Conservation (phyloP, 2,113 vertebrate species). For the Nibea albiflora region DNA sequence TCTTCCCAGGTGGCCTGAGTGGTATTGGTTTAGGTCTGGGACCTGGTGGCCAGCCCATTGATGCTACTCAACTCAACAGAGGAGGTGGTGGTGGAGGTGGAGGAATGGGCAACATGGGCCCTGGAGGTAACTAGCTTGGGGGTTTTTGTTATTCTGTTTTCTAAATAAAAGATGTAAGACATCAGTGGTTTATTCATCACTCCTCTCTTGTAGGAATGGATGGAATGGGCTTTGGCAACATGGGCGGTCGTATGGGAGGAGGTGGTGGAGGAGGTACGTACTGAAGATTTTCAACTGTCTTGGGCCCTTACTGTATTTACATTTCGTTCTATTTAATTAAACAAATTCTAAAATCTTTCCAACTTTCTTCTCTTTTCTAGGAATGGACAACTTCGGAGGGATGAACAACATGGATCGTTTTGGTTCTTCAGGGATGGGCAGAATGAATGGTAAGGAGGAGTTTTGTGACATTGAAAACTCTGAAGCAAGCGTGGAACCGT, state of each 20-base stretch:
- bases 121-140: conserved; percentile 86
- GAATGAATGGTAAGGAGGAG: conserved; percentile 90
- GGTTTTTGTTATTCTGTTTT: background rate
- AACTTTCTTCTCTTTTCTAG: conserved; percentile 72
- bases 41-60: conserved; percentile 96
- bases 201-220: conserved; percentile 89
- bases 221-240: conserved; percentile 94
- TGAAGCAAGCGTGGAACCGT: conserved; percentile 30
- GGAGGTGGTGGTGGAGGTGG: conserved; percentile 78
- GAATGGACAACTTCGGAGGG: conserved; percentile 94
- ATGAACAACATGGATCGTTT: conserved; percentile 93
- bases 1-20: conserved; percentile 92
- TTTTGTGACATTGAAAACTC: background rate
- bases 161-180: background rate
- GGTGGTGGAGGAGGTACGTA: conserved; percentile 87
- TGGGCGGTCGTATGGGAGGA: conserved; percentile 94
- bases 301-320: background rate
- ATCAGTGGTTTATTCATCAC: background rate
- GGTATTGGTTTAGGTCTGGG: conserved; percentile 96
- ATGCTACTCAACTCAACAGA: conserved; percentile 93
- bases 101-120: conserved; percentile 92
- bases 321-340: background rate
- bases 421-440: conserved; percentile 92
- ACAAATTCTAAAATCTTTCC: too few relatives aligned
- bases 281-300: background rate